Evolutionary conservation across 2,888 invertebrate species (phyloP).

Genomic region (Axea sp.): DNA sequence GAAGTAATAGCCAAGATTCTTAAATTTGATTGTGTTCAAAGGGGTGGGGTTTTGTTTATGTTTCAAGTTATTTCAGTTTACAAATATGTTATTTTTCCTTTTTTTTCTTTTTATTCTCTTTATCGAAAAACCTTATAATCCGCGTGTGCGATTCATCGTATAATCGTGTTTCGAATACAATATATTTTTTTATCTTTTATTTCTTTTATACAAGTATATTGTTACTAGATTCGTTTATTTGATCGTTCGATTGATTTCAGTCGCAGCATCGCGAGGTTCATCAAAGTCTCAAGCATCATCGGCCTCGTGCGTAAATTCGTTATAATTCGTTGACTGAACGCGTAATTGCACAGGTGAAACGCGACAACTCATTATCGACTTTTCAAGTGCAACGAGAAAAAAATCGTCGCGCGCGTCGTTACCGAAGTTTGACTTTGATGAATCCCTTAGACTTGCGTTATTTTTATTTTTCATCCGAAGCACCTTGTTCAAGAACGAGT

Average conservation of each 20-base stretch:
- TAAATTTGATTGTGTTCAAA: conserved; percentile 49
- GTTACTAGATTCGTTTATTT: conserved; percentile 43
- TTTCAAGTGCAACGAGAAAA: conserved; percentile 22
- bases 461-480: conserved; percentile 36
- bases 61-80: conserved; percentile 47
- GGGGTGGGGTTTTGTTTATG: conserved; percentile 37
- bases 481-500: conserved; percentile 37
- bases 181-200: background rate
- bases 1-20: conserved; percentile 53
- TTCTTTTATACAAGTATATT: conserved; percentile 37
- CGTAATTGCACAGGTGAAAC: conserved; percentile 40
- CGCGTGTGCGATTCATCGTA: conserved; percentile 41
- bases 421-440: conserved; percentile 54
- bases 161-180: conserved; percentile 47
- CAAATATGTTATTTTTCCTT: conserved; percentile 24
- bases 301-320: conserved; percentile 55
- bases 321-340: conserved; percentile 55
- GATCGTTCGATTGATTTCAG: conserved; percentile 46
- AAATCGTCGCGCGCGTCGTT: conserved; percentile 38
- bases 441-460: conserved; percentile 43
- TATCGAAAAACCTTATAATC: conserved; percentile 31
- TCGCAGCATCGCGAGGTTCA: conserved; percentile 33
- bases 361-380: conserved; percentile 46
- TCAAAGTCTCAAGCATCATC: conserved; percentile 48
- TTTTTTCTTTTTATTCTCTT: no score